Evolutionary conservation across 2,797 vertebrate genomes (phyloP).

Genomic region (Sphenodon punctatus): DNA sequence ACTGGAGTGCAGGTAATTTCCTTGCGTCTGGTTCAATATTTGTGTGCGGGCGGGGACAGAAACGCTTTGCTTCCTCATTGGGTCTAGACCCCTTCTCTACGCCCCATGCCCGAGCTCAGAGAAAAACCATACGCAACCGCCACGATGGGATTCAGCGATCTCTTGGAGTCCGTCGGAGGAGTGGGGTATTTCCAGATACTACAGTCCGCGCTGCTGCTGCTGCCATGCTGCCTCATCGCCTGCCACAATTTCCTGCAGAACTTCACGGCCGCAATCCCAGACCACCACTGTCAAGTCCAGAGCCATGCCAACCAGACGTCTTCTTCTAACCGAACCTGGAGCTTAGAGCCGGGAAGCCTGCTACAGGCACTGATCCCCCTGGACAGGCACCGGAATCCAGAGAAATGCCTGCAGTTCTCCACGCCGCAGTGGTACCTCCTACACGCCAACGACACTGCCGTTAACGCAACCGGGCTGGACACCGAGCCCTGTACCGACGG

Average conservation of each 20-base stretch:
- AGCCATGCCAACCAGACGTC: slow-evolving; percentile 21
- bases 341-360: slow-evolving; percentile 25
- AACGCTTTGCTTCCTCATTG: no score
- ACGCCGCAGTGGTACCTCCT: slow-evolving; percentile 81
- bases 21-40: no score
- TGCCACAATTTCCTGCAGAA: slow-evolving; percentile 92
- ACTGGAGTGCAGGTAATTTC: no score
- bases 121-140: no score
- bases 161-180: slow-evolving; percentile 84
- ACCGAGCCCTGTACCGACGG: slow-evolving; percentile 82
- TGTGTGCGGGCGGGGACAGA: no score
- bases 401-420: slow-evolving; percentile 77
- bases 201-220: slow-evolving; percentile 76
- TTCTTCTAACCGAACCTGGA: slow-evolving; percentile 49
- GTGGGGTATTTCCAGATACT: slow-evolving; percentile 87
- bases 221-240: slow-evolving; percentile 84
- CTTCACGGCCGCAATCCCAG: slow-evolving; percentile 79
- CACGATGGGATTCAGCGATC: slow-evolving; percentile 83
- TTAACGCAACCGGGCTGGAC: neutral
- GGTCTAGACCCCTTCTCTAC: no score
- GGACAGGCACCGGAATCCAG: slow-evolving; percentile 59
- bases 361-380: slow-evolving; percentile 74
- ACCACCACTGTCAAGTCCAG: slow-evolving; percentile 74
- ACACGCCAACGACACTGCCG: slow-evolving; percentile 59
- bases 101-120: no score